Conservation (phyloP, 2,888 invertebrate genomes). For the Helleia helle region DNA sequence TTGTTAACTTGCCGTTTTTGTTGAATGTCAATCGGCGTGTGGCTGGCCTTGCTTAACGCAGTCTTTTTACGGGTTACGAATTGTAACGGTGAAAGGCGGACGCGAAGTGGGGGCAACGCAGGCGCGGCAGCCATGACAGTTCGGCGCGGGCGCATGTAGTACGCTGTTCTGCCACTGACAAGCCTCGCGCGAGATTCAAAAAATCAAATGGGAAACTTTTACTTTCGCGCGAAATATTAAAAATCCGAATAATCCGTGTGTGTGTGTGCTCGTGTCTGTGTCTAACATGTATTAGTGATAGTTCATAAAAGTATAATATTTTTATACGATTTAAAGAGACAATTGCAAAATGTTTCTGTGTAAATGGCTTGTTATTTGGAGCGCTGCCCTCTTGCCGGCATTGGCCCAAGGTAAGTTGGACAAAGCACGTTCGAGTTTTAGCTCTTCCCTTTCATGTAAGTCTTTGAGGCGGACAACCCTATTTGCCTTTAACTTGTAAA, state of each 20-base stretch:
- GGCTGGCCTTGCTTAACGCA: constrained; percentile 67
- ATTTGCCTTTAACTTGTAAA: neutral
- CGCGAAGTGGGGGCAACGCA: constrained; percentile 49
- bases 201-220: constrained; percentile 37
- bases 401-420: constrained; percentile 62
- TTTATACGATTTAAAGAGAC: constrained; percentile 29
- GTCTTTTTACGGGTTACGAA: constrained; percentile 58
- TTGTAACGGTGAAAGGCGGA: constrained; percentile 48
- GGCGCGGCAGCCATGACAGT: constrained; percentile 39
- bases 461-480: constrained; percentile 12
- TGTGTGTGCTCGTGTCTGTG: constrained; percentile 27
- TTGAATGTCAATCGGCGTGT: constrained; percentile 67
- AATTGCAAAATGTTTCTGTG: constrained; percentile 57
- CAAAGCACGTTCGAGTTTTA: constrained; percentile 36
- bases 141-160: constrained; percentile 30
- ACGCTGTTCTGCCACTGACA: constrained; percentile 22
- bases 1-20: constrained; percentile 50
- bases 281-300: constrained; percentile 47
- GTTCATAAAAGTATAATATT: constrained; percentile 21
- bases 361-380: constrained; percentile 57
- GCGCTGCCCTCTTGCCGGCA: constrained; percentile 52
- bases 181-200: constrained; percentile 22
- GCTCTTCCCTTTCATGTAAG: constrained; percentile 27
- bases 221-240: constrained; percentile 47
- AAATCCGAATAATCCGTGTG: constrained; percentile 17